Evolutionary conservation across 1,140 invertebrate genomes (phyloP).

Genomic region (Araneus ventricosus): DNA sequence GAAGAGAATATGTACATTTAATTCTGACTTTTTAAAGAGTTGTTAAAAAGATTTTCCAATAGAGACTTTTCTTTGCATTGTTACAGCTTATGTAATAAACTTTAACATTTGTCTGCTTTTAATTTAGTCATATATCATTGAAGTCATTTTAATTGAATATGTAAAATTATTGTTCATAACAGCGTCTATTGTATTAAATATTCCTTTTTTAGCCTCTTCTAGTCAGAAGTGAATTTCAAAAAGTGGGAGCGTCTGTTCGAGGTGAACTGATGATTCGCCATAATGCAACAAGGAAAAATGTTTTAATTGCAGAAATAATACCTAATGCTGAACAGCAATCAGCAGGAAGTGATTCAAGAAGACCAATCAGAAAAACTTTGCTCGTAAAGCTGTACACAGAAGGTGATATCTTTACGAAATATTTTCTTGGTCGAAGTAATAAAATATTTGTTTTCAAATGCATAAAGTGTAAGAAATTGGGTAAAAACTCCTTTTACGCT

Average conservation of each 20-base stretch:
- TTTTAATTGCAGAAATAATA: neutral
- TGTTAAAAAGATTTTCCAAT: no score
- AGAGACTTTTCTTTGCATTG: no score
- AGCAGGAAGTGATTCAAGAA: neutral
- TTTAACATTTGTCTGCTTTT: no score
- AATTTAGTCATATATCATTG: no score
- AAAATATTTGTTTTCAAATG: neutral
- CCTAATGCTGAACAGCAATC: neutral
- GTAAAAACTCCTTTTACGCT: neutral
- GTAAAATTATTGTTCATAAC: no score
- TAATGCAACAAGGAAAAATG: neutral
- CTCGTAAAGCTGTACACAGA: constrained; percentile 26
- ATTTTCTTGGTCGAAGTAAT: neutral
- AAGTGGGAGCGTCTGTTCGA: neutral
- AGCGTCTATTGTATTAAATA: no score
- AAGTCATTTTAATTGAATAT: no score
- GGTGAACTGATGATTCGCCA: constrained; percentile 12
- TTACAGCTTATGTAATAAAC: no score
- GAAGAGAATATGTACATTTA: no score
- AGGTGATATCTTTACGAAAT: neutral
- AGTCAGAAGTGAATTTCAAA: neutral
- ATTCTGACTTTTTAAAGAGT: no score
- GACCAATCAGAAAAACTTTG: neutral
- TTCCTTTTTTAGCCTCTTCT: constrained; percentile 26
- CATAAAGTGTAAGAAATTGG: neutral